Percentiles rank a stretch among this genome's conserved stretches.
phyloP scores from a whole-genome alignment of 1,140 invertebrate genomes.

The Ceratoteleas bidentatus region DNA sequence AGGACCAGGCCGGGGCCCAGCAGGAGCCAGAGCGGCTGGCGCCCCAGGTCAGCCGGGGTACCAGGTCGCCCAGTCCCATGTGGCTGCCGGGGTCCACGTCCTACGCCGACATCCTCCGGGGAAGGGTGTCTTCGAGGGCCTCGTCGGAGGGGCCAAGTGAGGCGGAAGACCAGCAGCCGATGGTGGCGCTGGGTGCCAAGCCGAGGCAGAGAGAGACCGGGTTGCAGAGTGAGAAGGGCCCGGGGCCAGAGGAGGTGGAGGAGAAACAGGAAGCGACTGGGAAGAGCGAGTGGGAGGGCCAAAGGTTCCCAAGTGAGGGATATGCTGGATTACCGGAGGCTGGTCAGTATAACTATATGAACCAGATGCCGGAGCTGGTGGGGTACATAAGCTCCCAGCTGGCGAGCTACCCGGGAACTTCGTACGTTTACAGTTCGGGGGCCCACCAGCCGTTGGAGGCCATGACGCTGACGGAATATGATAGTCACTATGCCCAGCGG shows the following conservation, averaged over 20 bases:
- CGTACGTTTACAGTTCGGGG: slow-evolving; percentile 71
- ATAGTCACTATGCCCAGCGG: slow-evolving; percentile 64
- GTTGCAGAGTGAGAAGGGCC: not conserved
- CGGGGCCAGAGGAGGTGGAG: not conserved
- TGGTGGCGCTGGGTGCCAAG: slow-evolving; percentile 49
- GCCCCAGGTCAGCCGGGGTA: slow-evolving; percentile 7
- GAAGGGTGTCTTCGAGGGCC: slow-evolving; percentile 73
- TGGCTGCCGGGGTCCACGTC: slow-evolving; percentile 87
- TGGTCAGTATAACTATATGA: slow-evolving; percentile 77
- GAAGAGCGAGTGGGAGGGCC: slow-evolving; percentile 30
- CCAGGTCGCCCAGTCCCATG: slow-evolving; percentile 70
- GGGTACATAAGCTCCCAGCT: slow-evolving; percentile 81
- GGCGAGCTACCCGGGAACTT: slow-evolving; percentile 71
- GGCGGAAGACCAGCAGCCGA: slow-evolving; percentile 50
- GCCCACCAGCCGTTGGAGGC: slow-evolving; percentile 69
- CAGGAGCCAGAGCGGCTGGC: not conserved
- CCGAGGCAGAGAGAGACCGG: not conserved
- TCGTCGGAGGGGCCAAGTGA: slow-evolving; percentile 62
- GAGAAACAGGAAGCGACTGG: not conserved
- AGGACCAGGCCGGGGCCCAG: slow-evolving; percentile 4
- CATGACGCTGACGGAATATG: slow-evolving; percentile 65
- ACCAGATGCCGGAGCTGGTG: slow-evolving; percentile 81
- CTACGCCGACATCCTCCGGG: slow-evolving; percentile 89
- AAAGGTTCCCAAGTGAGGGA: slow-evolving; percentile 10
- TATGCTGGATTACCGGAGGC: not conserved